These are phyloP conservation scores for Crypturellus undulatus DNA, from an alignment of 2,113 vertebrate species.

Conservation along the genomic window DNA sequence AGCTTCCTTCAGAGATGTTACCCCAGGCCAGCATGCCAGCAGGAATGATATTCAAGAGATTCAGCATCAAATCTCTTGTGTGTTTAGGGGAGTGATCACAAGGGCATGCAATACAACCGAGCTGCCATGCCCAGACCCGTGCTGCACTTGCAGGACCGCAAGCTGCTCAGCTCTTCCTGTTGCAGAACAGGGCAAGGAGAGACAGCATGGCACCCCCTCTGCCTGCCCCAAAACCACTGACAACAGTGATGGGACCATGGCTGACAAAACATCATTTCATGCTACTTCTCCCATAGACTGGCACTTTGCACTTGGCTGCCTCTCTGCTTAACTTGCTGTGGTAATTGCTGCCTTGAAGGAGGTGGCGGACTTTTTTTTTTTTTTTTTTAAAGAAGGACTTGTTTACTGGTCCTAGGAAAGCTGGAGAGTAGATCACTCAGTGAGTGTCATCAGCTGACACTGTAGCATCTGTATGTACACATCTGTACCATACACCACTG, in stretches of 20 bases:
- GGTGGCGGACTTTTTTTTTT: too few species aligned
- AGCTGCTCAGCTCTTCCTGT: not conserved
- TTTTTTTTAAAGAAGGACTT: not conserved
- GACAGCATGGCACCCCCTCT: not conserved
- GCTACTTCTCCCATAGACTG: not conserved
- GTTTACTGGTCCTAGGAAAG: not conserved
- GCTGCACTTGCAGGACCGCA: rapidly evolving
- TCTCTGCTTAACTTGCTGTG: not conserved
- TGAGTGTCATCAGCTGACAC: not conserved
- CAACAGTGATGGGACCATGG: too few species aligned
- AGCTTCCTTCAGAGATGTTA: not conserved
- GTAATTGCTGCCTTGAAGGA: not conserved
- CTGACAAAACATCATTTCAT: not conserved
- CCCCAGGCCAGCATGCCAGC: not conserved
- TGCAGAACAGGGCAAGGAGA: not conserved
- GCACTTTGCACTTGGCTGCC: not conserved
- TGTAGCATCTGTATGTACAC: not conserved
- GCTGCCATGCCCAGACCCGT: rapidly evolving
- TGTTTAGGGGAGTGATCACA: rapidly evolving
- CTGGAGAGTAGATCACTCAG: not conserved
- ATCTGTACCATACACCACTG: rapidly evolving
- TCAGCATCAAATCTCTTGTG: not conserved
- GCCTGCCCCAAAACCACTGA: not conserved
- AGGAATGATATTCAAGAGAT: not conserved
- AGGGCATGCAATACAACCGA: rapidly evolving